Evolutionary conservation across 2,888 invertebrate genomes (phyloP).

Genomic region (Agonopterix arenella): DNA sequence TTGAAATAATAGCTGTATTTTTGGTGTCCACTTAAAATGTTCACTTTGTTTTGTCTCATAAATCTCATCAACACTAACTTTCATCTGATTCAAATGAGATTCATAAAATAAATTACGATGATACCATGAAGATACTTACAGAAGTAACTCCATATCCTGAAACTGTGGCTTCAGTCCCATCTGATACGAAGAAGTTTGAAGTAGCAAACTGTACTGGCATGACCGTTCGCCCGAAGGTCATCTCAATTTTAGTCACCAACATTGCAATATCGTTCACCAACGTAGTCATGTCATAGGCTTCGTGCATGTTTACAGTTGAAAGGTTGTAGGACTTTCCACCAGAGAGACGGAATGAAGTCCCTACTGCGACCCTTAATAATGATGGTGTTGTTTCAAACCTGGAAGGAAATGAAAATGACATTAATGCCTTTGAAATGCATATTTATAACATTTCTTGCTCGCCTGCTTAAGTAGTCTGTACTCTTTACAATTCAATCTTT

Average conservation of each 20-base stretch:
- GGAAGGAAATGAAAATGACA: constrained; percentile 14
- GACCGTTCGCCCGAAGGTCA: constrained; percentile 36
- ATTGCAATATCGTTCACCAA: constrained; percentile 58
- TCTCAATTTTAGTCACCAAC: constrained; percentile 32
- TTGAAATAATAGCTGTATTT: too few species aligned
- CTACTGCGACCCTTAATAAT: constrained; percentile 40
- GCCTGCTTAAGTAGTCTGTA: too few species aligned
- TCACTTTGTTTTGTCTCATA: too few species aligned
- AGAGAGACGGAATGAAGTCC: constrained; percentile 38
- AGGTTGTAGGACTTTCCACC: constrained; percentile 50
- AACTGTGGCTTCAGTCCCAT: constrained; percentile 50
- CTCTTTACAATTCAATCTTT: too few species aligned
- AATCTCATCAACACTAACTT: too few species aligned
- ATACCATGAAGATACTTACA: constrained; percentile 26
- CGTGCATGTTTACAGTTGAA: constrained; percentile 36
- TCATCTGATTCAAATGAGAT: not conserved
- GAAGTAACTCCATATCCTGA: constrained; percentile 57
- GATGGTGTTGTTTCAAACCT: constrained; percentile 37
- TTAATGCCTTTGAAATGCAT: too few species aligned
- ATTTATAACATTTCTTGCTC: too few species aligned
- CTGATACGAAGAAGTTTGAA: constrained; percentile 26
- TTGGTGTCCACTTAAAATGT: too few species aligned
- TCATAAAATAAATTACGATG: too few species aligned
- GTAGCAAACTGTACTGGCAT: constrained; percentile 37
- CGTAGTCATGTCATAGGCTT: constrained; percentile 34